Evolutionary conservation across 2,797 vertebrate species (phyloP).

Genomic region (Knipowitschia caucasica): DNA sequence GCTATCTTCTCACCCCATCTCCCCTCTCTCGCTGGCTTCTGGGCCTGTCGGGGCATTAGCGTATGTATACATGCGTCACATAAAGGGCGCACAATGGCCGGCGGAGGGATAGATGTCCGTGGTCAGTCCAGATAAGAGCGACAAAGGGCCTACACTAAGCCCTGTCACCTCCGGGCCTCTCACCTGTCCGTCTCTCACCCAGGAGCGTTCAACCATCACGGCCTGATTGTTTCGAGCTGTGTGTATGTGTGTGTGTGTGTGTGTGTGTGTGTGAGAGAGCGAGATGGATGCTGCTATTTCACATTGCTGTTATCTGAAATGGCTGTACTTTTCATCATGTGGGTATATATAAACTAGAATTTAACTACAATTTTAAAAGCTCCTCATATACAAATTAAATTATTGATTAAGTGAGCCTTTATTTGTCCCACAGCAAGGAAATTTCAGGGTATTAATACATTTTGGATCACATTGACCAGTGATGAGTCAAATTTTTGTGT

Average conservation of each 20-base stretch:
- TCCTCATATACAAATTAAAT: too few species aligned
- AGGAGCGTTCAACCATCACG: slow-evolving; percentile 77
- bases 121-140: slow-evolving; percentile 61
- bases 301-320: slow-evolving; percentile 26
- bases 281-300: slow-evolving; percentile 83
- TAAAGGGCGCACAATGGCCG: slow-evolving; percentile 54
- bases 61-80: slow-evolving; percentile 62
- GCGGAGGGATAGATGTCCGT: slow-evolving; percentile 51
- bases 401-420: too few species aligned
- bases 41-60: slow-evolving; percentile 39
- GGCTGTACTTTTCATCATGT: background rate
- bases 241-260: slow-evolving; percentile 28
- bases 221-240: slow-evolving; percentile 73
- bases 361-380: too few species aligned
- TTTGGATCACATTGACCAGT: too few species aligned
- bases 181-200: slow-evolving; percentile 81
- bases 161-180: slow-evolving; percentile 68
- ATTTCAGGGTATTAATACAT: too few species aligned
- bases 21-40: slow-evolving; percentile 22
- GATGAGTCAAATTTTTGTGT: too few species aligned
- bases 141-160: slow-evolving; percentile 56
- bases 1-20: slow-evolving; percentile 45
- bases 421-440: too few species aligned
- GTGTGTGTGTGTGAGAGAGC: slow-evolving; percentile 4
- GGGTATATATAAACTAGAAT: too few species aligned